Percentiles rank a stretch among this genome's conserved stretches.
These are phyloP conservation scores for Sakesphorus luctuosus DNA, from an alignment of 2,113 vertebrate species.

Conservation along the genomic window DNA sequence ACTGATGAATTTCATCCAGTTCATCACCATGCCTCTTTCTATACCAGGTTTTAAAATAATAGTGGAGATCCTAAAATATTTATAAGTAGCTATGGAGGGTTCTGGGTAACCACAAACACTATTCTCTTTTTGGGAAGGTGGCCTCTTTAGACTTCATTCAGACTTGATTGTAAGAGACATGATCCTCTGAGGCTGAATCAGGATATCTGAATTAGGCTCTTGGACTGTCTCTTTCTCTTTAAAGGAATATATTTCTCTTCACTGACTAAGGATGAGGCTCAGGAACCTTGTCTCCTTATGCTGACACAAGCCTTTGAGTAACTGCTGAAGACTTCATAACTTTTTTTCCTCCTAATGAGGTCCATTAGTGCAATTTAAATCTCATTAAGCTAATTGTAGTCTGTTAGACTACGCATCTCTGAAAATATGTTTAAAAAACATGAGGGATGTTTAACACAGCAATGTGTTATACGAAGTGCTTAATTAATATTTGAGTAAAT, in stretches of 20 bases:
- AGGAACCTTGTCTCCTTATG: not conserved
- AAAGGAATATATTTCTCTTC: not conserved
- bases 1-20: not conserved
- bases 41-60: not conserved
- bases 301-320: not conserved
- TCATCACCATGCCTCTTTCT: not conserved
- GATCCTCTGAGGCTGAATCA: not conserved
- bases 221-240: not conserved
- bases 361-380: constrained; percentile 51
- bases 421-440: constrained; percentile 53
- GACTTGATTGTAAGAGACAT: not conserved
- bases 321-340: constrained; percentile 18
- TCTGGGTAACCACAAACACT: not conserved
- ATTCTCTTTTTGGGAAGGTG: not conserved
- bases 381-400: constrained; percentile 49
- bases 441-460: not conserved
- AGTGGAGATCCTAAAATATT: not conserved
- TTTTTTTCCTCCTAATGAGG: constrained; percentile 24
- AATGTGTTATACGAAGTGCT: not conserved
- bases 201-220: not conserved
- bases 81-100: not conserved
- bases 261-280: not conserved
- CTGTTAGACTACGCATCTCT: not conserved
- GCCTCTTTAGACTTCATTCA: not conserved
- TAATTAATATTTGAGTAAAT: not conserved